Evolutionary conservation across 1,140 invertebrate genomes (phyloP).

Genomic region (Drosophila prosaltans): DNA sequence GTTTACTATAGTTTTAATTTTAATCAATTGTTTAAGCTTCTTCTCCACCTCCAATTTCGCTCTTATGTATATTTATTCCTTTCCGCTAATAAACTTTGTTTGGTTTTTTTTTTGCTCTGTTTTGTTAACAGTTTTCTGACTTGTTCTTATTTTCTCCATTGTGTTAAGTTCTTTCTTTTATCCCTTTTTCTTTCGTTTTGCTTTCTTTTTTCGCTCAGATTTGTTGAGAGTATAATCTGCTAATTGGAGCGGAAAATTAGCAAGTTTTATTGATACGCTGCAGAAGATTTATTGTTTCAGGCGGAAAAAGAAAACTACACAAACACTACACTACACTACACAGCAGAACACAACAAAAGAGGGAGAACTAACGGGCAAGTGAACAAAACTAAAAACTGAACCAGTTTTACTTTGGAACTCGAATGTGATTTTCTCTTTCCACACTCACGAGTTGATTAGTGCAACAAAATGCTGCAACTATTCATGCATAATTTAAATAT

Average conservation of each 20-base stretch:
- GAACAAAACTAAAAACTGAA: conserved; percentile 25
- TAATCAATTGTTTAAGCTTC: not conserved
- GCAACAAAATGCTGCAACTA: conserved; percentile 16
- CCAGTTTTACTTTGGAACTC: conserved; percentile 20
- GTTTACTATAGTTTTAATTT: not conserved
- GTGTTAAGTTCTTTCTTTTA: conserved; percentile 50
- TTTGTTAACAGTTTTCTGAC: conserved; percentile 5
- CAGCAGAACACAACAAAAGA: not conserved
- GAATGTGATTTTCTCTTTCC: conserved; percentile 1
- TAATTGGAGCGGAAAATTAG: conserved; percentile 78
- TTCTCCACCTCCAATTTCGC: not conserved
- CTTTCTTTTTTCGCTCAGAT: conserved; percentile 31
- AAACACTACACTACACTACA: not conserved
- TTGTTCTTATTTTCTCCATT: conserved; percentile 37
- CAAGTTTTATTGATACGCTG: conserved; percentile 72
- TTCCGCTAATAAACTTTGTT: conserved; percentile 20
- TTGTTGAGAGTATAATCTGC: conserved; percentile 58
- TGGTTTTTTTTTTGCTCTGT: conserved; percentile 1
- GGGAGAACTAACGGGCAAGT: not conserved
- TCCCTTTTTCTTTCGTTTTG: conserved; percentile 11
- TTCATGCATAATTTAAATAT: conserved; percentile 54
- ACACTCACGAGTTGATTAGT: conserved; percentile 24
- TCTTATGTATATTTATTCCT: conserved; percentile 14
- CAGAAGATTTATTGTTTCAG: conserved; percentile 65
- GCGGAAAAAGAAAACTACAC: not conserved